phyloP scores from a whole-genome alignment of 2,888 invertebrate genomes.

The Ennomos erosarius region DNA sequence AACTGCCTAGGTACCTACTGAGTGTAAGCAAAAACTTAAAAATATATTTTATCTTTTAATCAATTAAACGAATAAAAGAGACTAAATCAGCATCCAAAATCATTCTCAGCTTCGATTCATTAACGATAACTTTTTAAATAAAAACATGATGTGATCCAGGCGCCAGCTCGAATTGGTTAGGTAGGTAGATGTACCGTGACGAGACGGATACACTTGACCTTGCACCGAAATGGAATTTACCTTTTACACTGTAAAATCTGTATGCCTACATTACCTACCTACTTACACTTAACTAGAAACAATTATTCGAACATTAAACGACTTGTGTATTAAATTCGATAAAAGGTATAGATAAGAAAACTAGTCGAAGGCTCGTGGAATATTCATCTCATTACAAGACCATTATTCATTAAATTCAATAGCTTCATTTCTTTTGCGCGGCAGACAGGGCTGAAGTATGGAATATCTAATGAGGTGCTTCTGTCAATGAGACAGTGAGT shows the following conservation, averaged over 20 bases:
- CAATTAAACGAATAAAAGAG: slow-evolving; percentile 59
- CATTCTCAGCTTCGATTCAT: not conserved
- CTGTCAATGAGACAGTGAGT: slow-evolving; percentile 45
- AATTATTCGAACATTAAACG: slow-evolving; percentile 9
- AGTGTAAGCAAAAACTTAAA: slow-evolving; percentile 55
- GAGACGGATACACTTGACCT: slow-evolving; percentile 45
- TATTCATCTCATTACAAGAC: slow-evolving; percentile 48
- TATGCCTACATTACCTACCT: too few relatives aligned
- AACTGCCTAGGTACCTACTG: slow-evolving; percentile 51
- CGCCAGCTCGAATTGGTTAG: slow-evolving; percentile 8
- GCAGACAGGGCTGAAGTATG: slow-evolving; percentile 46
- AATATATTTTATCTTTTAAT: slow-evolving; percentile 62
- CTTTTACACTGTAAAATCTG: slow-evolving; percentile 38
- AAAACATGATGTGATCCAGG: not conserved
- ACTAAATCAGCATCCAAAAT: slow-evolving; percentile 46
- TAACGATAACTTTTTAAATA: not conserved
- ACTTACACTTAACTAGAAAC: slow-evolving; percentile 3
- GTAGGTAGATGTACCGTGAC: slow-evolving; percentile 51
- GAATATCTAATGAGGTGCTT: slow-evolving; percentile 63
- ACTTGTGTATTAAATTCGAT: slow-evolving; percentile 25
- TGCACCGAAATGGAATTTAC: slow-evolving; percentile 49
- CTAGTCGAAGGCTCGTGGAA: slow-evolving; percentile 44
- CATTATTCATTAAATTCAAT: slow-evolving; percentile 50
- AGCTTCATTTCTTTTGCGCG: slow-evolving; percentile 47
- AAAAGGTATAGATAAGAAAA: slow-evolving; percentile 46